Evolutionary conservation across 2,113 vertebrate genomes (phyloP), one percentile per base, ranked within the genome.

Genomic region (Burhinus bistriatus): DNA sequence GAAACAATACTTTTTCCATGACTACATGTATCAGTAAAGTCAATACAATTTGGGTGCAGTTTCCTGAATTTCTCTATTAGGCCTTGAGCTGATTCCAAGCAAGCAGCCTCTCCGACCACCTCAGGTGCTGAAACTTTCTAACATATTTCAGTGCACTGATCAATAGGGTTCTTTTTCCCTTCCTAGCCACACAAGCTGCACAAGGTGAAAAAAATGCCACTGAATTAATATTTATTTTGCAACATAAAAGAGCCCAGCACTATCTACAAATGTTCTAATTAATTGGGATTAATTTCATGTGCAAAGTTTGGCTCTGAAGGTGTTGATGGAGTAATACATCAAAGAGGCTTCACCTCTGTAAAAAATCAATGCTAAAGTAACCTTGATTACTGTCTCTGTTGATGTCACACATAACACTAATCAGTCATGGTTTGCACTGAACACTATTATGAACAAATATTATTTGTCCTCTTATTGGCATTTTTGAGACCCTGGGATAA

Each of bases 241-340:
- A 96, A 96, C 91, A 96, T 97, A 97, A 98, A 98, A 96, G 81
- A 96, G 21, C 61, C 83, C 69, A 97, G 49, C 44, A 81, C 87
- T 95, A 93, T 93, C 95, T 97, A 94, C 96, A 96, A 97, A 97
- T 89, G 90, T 75, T 97, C 87, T 97, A 98, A 98, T 98, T 98
- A 98, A 98, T 98, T 98, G 4, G 98, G 96, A 98, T 98, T 98
- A 98, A 98, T 98, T 98, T 98, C 90, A 90, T 97, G 98, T 96
- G 95, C 94, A 98, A 97, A 97, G 97, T 97, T 98, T 97, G 97
- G 90, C 95, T 97, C 95, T 98, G 96, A 96, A 97, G 90, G 78
- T 97, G 97, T 98, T 98, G 98, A 98, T 97, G 96, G 96, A 98
- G 95, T 96, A 96, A 98, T 98, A 97, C 84, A 98, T 98, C 98